Conservation (phyloP, 2,888 invertebrate species). For the Protodeltote pygarga region DNA sequence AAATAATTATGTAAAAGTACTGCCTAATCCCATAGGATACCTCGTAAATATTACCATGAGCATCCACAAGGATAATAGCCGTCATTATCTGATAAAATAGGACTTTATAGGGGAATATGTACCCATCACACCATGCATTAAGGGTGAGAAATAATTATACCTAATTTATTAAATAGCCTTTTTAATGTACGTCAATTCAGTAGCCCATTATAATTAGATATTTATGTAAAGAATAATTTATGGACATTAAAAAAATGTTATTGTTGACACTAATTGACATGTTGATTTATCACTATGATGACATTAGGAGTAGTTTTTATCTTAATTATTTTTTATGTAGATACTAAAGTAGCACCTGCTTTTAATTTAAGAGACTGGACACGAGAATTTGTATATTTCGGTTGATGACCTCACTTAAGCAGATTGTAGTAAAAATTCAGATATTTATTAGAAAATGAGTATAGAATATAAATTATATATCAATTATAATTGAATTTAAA, state of each 20-base stretch:
- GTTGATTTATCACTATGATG: constrained; percentile 42
- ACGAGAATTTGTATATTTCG: too few relatives aligned
- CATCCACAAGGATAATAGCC: constrained; percentile 18
- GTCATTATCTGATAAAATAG: constrained; percentile 24
- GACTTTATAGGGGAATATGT: constrained; percentile 13
- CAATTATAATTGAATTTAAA: too few relatives aligned
- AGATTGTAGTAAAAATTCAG: too few relatives aligned
- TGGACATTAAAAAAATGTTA: constrained; percentile 35
- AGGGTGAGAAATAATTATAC: constrained; percentile 46
- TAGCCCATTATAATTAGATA: constrained; percentile 37
- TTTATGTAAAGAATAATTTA: constrained; percentile 37
- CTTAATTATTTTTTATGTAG: constrained; percentile 23
- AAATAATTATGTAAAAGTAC: constrained; percentile 1
- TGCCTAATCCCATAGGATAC: constrained; percentile 10
- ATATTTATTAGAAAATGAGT: too few relatives aligned
- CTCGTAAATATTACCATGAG: constrained; percentile 3
- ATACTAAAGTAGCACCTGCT: constrained; percentile 31
- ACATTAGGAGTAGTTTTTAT: constrained; percentile 23
- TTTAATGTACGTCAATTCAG: constrained; percentile 35
- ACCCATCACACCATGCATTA: constrained; percentile 6
- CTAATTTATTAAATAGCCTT: constrained; percentile 36
- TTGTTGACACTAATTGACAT: constrained; percentile 49
- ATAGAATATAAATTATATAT: too few relatives aligned
- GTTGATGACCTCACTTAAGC: too few relatives aligned
- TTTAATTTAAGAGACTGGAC: not conserved